Evolutionary conservation across 1,140 invertebrate species (phyloP), one percentile per base, ranked within the genome.

Genomic region (Drosophila orosa): DNA sequence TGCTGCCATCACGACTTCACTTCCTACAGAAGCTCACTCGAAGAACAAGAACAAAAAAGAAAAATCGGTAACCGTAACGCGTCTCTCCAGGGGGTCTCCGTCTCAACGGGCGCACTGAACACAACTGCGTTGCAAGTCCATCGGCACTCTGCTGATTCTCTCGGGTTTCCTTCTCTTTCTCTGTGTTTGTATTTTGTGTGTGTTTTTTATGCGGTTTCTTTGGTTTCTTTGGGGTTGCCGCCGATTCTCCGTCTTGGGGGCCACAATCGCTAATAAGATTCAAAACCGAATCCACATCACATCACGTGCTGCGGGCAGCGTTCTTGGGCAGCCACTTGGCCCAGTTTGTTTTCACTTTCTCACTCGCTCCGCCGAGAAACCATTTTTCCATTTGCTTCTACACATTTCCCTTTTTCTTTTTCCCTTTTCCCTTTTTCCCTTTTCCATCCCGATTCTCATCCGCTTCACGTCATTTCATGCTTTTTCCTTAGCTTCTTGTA

Each of bases 231-330:
- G 61, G 45, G 55, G 33, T 3, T 29, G 44, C 1, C 27, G 42
- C 0, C 35, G 13, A 35, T 54, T 35, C 50, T 8, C 19, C 15
- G 83, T 87, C 82, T 87, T 86, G 82, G 83, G 65, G 65, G 39
- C 60, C 78, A 44, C 24, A 39, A 60, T 50, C 77, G 58, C 78
- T 85, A 85, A 85, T 85, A 85, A 85, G 82, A 85, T 85, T 85
- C 82, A 35, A 54, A 15, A 12, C 29, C 25, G 50, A 37, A 17
- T 22, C 27, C 29, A n/a, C n/a, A n/a, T n/a, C 48, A 27, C 83
- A 78, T 86, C 78, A 85, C 78, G 83, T 85, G 82, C 67, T 31
- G 33, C 78, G 83, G 86, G 82, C 67, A 25, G 33, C 29, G 19
- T 57, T 59, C 39, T 76, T 66, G 29, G 68, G 52, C 42, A 39